phyloP scores from a whole-genome alignment of 1,140 invertebrate species.

The Oryzaephilus surinamensis region DNA sequence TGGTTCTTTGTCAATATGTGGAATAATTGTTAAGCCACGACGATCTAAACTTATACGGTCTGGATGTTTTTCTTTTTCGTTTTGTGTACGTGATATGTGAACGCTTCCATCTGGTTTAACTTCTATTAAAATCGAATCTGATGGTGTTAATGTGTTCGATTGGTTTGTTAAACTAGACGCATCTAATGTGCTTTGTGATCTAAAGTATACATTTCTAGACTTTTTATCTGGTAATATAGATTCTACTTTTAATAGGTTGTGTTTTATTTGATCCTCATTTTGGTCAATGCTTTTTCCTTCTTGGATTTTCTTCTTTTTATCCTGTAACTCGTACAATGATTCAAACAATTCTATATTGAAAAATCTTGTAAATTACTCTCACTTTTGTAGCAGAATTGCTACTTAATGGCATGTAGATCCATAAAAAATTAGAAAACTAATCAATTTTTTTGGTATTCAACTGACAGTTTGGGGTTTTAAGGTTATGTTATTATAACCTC shows the following conservation, averaged over 20 bases:
- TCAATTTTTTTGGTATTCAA: no score
- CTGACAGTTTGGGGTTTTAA: no score
- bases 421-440: no score
- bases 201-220: constrained; percentile 39
- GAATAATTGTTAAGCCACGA: constrained; percentile 61
- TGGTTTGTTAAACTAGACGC: constrained; percentile 19
- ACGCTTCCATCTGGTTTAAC: constrained; percentile 32
- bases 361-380: constrained; percentile 12
- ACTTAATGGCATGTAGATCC: constrained; percentile 29
- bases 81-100: constrained; percentile 50
- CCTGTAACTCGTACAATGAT: constrained; percentile 17
- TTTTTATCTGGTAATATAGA: constrained; percentile 44
- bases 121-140: constrained; percentile 24
- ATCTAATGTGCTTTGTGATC: constrained; percentile 44
- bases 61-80: constrained; percentile 62
- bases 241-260: constrained; percentile 47
- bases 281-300: constrained; percentile 17
- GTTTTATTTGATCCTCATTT: constrained; percentile 23
- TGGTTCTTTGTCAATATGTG: constrained; percentile 65
- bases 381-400: constrained; percentile 22
- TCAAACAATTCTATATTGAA: constrained; percentile 7
- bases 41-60: constrained; percentile 69
- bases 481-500: no score
- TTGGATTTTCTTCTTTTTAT: constrained; percentile 23
- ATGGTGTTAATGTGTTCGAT: constrained; percentile 17